These are phyloP conservation scores for Schmidtea mediterranea DNA, from an alignment of 1,140 invertebrate species.

Conservation along the genomic window DNA sequence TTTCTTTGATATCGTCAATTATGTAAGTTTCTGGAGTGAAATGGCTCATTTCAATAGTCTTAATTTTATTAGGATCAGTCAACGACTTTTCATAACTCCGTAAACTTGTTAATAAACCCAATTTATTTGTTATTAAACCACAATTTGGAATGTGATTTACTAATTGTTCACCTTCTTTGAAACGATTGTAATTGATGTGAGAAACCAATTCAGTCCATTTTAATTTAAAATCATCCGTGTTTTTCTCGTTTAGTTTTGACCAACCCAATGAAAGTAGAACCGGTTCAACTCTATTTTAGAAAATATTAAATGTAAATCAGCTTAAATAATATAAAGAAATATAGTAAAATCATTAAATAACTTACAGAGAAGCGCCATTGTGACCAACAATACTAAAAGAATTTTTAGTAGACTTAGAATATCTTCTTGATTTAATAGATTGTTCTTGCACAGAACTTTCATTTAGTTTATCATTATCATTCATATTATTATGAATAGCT, in stretches of 20 bases:
- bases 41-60: conserved; percentile 18
- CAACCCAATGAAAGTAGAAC: neutral
- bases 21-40: conserved; percentile 26
- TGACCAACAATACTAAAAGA: no score
- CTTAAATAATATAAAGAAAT: no score
- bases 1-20: conserved; percentile 21
- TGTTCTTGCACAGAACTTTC: no score
- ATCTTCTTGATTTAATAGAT: no score
- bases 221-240: neutral
- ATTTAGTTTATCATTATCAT: no score
- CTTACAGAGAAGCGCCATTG: no score
- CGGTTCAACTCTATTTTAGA: neutral
- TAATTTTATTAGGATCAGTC: conserved; percentile 14
- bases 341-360: no score
- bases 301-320: neutral
- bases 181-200: neutral
- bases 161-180: conserved; percentile 16
- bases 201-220: neutral
- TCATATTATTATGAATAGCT: no score
- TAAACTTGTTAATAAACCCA: conserved; percentile 13
- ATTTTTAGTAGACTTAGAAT: no score
- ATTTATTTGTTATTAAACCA: conserved; percentile 24
- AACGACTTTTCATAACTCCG: neutral
- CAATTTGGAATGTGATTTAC: conserved; percentile 28
- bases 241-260: neutral